phyloP scores from a whole-genome alignment of 2,797 vertebrate genomes.

The Nyctalus aviator region DNA sequence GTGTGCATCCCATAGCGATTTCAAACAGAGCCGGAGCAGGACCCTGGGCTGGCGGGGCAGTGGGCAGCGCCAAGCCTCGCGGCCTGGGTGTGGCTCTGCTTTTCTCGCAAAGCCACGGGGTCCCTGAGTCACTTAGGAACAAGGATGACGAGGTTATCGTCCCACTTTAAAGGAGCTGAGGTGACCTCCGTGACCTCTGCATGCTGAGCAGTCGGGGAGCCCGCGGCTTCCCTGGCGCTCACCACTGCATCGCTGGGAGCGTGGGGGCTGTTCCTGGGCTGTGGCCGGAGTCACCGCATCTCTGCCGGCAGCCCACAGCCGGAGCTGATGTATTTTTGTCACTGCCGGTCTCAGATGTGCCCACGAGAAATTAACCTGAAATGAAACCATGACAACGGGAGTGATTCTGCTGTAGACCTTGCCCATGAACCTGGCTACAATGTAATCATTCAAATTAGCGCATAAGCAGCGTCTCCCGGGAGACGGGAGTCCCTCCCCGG shows the following conservation, averaged over 20 bases:
- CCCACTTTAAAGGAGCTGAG: background rate
- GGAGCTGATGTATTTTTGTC: rapidly evolving
- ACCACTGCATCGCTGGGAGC: background rate
- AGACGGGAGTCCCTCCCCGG: rapidly evolving
- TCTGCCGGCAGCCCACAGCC: rapidly evolving
- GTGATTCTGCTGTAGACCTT: background rate
- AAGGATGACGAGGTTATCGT: background rate
- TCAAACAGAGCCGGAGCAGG: too few species aligned
- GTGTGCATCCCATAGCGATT: rapidly evolving
- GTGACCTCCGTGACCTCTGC: background rate
- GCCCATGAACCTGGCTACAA: background rate
- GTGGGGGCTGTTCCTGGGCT: background rate
- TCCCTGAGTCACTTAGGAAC: rapidly evolving
- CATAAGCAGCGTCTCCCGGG: rapidly evolving
- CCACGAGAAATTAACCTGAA: background rate
- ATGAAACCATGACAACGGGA: background rate
- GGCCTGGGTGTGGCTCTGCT: rapidly evolving
- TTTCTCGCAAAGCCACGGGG: rapidly evolving
- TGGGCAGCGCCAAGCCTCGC: background rate
- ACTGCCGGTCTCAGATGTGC: background rate
- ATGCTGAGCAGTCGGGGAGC: background rate
- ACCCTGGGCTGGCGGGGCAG: rapidly evolving
- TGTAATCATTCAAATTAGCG: background rate
- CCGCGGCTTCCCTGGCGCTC: too few species aligned
- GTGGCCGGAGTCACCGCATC: background rate